Conservation (phyloP, 2,888 invertebrate genomes). For the Boloria euphrosyne region DNA sequence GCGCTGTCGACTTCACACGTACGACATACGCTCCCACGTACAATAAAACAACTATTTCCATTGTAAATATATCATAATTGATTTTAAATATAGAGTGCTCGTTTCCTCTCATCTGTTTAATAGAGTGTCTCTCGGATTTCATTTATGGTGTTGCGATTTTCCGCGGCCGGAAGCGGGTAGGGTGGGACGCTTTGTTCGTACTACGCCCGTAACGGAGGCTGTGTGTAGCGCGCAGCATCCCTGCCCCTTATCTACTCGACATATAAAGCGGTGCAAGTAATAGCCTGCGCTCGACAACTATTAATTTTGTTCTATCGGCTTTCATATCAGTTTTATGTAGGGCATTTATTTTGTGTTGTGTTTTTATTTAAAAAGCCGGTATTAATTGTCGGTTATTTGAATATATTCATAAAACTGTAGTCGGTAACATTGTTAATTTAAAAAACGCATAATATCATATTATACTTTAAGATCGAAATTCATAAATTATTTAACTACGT, state of each 20-base stretch:
- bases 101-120: conserved; percentile 42
- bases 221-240: conserved; percentile 77
- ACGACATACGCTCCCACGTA: conserved; percentile 49
- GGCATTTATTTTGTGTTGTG: not conserved
- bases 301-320: conserved; percentile 23
- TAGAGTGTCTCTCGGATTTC: conserved; percentile 30
- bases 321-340: conserved; percentile 12
- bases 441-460: no score
- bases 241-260: conserved; percentile 47
- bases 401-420: no score
- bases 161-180: conserved; percentile 58
- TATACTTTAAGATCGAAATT: no score
- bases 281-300: conserved; percentile 30
- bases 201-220: conserved; percentile 77
- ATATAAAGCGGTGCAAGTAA: conserved; percentile 33
- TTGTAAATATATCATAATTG: conserved; percentile 51
- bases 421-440: no score
- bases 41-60: conserved; percentile 37
- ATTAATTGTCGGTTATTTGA: no score
- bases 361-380: not conserved
- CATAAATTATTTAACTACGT: not conserved
- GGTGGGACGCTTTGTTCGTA: conserved; percentile 76
- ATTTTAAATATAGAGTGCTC: conserved; percentile 51
- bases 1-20: conserved; percentile 67
- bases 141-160: conserved; percentile 36